Evolutionary conservation across 2,797 vertebrate genomes (phyloP).

Genomic region (Amphiprion clarkii): DNA sequence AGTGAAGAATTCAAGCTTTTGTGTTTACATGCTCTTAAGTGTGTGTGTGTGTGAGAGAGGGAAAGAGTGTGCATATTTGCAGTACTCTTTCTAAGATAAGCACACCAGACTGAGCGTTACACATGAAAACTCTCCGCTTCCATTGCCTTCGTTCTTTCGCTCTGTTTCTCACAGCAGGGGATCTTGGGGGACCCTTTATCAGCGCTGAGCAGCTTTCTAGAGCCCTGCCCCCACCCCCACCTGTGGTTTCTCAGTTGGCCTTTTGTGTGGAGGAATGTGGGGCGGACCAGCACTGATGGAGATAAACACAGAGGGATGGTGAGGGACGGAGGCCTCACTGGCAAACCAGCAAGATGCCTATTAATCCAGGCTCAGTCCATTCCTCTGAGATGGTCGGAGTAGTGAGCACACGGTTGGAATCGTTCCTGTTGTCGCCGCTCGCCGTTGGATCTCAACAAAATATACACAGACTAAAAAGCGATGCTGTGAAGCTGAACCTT

Average conservation of each 20-base stretch:
- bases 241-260: constrained; percentile 53
- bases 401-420: constrained; percentile 31
- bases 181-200: constrained; percentile 83
- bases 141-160: constrained; percentile 62
- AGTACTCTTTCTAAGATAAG: constrained; percentile 69
- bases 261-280: constrained; percentile 77
- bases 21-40: constrained; percentile 66
- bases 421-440: constrained; percentile 20
- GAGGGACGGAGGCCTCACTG: constrained; percentile 68
- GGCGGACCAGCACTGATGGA: constrained; percentile 68
- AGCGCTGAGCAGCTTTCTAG: constrained; percentile 74
- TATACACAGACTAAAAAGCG: constrained; percentile 42
- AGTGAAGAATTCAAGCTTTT: constrained; percentile 70
- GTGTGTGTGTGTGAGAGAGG: constrained; percentile 11
- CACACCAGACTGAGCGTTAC: constrained; percentile 60
- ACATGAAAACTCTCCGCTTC: constrained; percentile 75
- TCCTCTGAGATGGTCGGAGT: constrained; percentile 48
- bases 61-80: constrained; percentile 41
- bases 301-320: constrained; percentile 66
- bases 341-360: constrained; percentile 60
- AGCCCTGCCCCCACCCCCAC: constrained; percentile 47
- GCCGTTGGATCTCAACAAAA: constrained; percentile 38
- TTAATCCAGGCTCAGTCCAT: constrained; percentile 75
- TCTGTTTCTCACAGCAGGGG: constrained; percentile 72
- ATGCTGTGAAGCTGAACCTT: constrained; percentile 44